Evolutionary conservation across 2,888 invertebrate species (phyloP).

Genomic region (Boloria euphrosyne): DNA sequence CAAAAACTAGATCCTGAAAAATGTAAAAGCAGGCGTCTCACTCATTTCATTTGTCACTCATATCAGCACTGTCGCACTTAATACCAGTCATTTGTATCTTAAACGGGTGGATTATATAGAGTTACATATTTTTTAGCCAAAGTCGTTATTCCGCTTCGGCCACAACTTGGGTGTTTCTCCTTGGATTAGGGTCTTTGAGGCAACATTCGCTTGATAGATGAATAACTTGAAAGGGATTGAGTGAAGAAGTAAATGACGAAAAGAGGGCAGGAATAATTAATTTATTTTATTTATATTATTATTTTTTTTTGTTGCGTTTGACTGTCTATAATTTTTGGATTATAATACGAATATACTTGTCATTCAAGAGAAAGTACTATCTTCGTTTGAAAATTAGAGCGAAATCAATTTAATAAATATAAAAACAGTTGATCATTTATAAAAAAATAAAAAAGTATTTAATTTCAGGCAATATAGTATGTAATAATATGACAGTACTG

Average conservation of each 20-base stretch:
- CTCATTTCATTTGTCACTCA: slow-evolving; percentile 32
- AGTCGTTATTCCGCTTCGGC: slow-evolving; percentile 62
- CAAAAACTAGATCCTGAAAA: slow-evolving; percentile 18
- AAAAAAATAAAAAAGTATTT: too few relatives aligned
- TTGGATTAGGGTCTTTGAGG: background rate
- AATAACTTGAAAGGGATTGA: slow-evolving; percentile 70
- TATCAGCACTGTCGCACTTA: slow-evolving; percentile 57
- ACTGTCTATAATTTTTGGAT: background rate
- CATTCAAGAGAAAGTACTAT: too few relatives aligned
- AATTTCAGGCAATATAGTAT: too few relatives aligned
- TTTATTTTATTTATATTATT: background rate
- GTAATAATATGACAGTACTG: background rate
- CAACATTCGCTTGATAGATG: slow-evolving; percentile 75
- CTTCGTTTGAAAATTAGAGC: too few relatives aligned
- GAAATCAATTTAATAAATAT: too few relatives aligned
- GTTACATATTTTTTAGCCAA: slow-evolving; percentile 77
- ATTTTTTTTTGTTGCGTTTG: background rate
- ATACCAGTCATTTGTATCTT: slow-evolving; percentile 71
- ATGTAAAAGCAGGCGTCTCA: slow-evolving; percentile 12
- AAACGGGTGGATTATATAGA: slow-evolving; percentile 73
- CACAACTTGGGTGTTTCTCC: slow-evolving; percentile 74
- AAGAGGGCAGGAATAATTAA: slow-evolving; percentile 21
- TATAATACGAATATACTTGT: too few relatives aligned
- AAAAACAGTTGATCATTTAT: too few relatives aligned
- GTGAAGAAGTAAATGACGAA: slow-evolving; percentile 66